Base-by-base conservation (phyloP, 2,113 vertebrate species). In the Morone chrysops region DNA sequence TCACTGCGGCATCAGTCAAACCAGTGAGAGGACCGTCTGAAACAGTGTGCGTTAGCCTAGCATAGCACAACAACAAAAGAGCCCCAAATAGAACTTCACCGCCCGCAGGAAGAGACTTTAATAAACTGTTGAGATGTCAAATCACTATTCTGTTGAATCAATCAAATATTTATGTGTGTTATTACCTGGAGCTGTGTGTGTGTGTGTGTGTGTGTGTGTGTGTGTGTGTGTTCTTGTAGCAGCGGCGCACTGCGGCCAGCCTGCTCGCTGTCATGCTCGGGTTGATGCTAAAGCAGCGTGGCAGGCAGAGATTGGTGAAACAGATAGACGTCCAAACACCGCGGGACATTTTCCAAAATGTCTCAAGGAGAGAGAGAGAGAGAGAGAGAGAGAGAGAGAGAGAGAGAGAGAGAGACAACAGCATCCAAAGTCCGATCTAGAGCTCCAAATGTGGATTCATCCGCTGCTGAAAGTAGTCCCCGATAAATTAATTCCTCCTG, bases 301-400 rank as follows among this genome's bases (percentile, higher is more conserved):
- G 69, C 82, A 73, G 82, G 54, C 59, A 38, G 18, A 84, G 75
- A 78, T 60, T 57, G 59, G 74, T 83, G 40, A 68, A 78, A 73
- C 75, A 67, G 81, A 83, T 78, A 78, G 61, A 67, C 16, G 8
- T 77, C 60, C 81, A 71, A 78, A 78, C 54, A 67, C 62, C 3
- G 59, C n/a, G 16, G 75, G 81, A 83, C 38, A 25, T 45, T 61
- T 75, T 82, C 56, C 57, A 56, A 54, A 63, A 70, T 70, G 72
- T 76, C 65, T 82, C 65, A 45, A n/a, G n/a, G n/a, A n/a, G n/a
- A n/a, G n/a, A n/a, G n/a, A 70, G 75, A 47, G 63, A 45, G 36
- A 31, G 79, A 41, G 31, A 17, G 59, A 14, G 18, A 22, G 50
- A 14, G 16, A 16, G 50, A n/a, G 20, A 6, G 31, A 47, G 45